phyloP scores from a whole-genome alignment of 1,140 invertebrate genomes.

The Zaprionus vittiger region DNA sequence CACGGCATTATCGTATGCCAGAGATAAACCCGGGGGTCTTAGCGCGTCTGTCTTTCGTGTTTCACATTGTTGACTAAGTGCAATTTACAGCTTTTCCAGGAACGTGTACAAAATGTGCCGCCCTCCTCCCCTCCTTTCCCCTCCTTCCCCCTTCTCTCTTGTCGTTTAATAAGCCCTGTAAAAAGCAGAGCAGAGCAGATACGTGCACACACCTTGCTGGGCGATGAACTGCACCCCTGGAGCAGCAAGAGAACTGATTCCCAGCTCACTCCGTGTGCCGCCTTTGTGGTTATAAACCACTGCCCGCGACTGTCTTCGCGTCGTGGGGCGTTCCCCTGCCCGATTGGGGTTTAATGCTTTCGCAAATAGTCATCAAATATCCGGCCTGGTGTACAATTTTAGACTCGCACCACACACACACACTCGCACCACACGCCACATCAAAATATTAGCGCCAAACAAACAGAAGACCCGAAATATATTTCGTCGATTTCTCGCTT shows the following conservation, averaged over 20 bases:
- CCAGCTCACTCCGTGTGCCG: background rate
- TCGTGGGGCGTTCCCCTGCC: slow-evolving; percentile 44
- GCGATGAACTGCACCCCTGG: slow-evolving; percentile 7
- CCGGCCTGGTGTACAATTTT: slow-evolving; percentile 59
- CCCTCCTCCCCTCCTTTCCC: background rate
- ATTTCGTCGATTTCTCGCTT: slow-evolving; percentile 9
- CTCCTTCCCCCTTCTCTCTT: background rate
- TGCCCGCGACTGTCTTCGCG: slow-evolving; percentile 11
- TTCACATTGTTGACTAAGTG: slow-evolving; percentile 70
- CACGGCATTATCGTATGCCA: slow-evolving; percentile 57
- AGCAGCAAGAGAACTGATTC: background rate
- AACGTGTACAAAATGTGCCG: slow-evolving; percentile 68
- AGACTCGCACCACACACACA: slow-evolving; percentile 27
- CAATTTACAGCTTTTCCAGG: slow-evolving; percentile 79
- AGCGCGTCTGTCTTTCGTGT: slow-evolving; percentile 66
- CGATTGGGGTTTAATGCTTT: slow-evolving; percentile 60
- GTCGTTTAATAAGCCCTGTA: slow-evolving; percentile 64
- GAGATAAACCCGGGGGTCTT: slow-evolving; percentile 71
- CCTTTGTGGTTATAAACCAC: slow-evolving; percentile 22
- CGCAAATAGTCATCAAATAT: slow-evolving; percentile 78
- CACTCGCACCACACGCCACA: slow-evolving; percentile 40
- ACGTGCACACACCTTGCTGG: slow-evolving; percentile 7
- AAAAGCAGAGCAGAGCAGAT: slow-evolving; percentile 19
- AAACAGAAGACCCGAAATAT: slow-evolving; percentile 51
- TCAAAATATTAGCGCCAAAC: slow-evolving; percentile 66